Conservation (phyloP, 2,113 vertebrate species). For the Rhombomys opimus region DNA sequence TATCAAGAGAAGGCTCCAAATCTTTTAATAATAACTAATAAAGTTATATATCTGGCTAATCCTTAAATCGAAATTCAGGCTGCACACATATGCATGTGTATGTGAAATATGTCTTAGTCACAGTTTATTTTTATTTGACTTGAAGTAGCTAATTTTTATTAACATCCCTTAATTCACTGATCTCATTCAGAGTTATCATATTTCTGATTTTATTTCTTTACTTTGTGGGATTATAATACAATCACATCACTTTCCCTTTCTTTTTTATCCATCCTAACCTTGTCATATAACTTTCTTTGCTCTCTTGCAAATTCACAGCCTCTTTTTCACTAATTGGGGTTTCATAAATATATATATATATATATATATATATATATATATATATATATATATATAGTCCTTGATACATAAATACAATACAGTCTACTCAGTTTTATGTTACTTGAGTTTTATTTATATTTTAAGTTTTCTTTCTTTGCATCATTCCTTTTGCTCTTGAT, state of each 20-base stretch:
- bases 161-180: background rate
- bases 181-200: background rate
- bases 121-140: background rate
- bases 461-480: background rate
- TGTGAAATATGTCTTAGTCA: background rate
- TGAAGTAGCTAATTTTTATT: background rate
- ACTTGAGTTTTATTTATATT: background rate
- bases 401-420: background rate
- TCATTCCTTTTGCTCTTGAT: background rate
- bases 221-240: background rate
- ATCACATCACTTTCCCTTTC: background rate
- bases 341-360: background rate
- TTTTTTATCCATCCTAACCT: background rate
- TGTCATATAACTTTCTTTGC: background rate
- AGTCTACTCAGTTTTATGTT: background rate
- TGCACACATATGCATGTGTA: background rate
- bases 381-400: background rate
- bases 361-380: background rate
- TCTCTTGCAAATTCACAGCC: background rate
- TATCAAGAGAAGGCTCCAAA: background rate
- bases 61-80: background rate
- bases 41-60: background rate
- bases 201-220: background rate
- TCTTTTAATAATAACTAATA: background rate
- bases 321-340: background rate